Conservation (phyloP, 1,140 invertebrate genomes). For the Drosophila paulistorum region DNA sequence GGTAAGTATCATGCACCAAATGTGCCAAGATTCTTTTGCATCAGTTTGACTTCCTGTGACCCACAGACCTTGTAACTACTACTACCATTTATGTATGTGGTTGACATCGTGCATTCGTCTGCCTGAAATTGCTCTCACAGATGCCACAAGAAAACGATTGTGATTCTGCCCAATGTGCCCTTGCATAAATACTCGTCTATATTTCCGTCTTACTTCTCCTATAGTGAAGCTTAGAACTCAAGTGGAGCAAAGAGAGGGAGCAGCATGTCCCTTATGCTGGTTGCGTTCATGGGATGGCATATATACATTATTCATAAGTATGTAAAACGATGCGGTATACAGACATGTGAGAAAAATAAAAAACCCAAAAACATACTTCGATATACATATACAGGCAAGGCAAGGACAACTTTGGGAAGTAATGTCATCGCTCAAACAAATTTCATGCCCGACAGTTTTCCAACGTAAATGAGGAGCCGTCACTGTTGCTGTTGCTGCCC, state of each 20-base stretch:
- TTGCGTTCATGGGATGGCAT: neutral
- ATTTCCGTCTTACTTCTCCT: slow-evolving; percentile 1
- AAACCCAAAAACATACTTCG: slow-evolving; percentile 12
- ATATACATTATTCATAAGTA: slow-evolving; percentile 60
- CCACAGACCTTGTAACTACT: slow-evolving; percentile 2
- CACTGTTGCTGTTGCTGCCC: neutral
- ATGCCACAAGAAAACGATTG: neutral
- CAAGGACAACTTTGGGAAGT: slow-evolving; percentile 28
- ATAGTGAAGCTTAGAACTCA: neutral
- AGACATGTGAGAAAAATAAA: slow-evolving; percentile 29
- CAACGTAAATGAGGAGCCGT: slow-evolving; percentile 26
- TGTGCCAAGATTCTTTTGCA: neutral
- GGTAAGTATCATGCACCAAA: neutral
- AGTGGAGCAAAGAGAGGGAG: neutral
- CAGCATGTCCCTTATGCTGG: slow-evolving; percentile 2
- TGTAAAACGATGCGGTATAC: slow-evolving; percentile 53
- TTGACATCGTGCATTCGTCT: slow-evolving; percentile 1
- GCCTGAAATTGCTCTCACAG: slow-evolving; percentile 2
- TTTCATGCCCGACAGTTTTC: slow-evolving; percentile 54
- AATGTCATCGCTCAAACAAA: slow-evolving; percentile 37
- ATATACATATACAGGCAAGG: neutral
- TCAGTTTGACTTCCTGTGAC: neutral
- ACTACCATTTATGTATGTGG: slow-evolving; percentile 1
- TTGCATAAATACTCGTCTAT: slow-evolving; percentile 8
- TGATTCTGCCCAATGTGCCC: slow-evolving; percentile 5